A percentile compares a stretch with the other conserved stretches of the same genome.
phyloP scores from a whole-genome alignment of 2,113 vertebrate species.

The Orthonyx spaldingii region DNA sequence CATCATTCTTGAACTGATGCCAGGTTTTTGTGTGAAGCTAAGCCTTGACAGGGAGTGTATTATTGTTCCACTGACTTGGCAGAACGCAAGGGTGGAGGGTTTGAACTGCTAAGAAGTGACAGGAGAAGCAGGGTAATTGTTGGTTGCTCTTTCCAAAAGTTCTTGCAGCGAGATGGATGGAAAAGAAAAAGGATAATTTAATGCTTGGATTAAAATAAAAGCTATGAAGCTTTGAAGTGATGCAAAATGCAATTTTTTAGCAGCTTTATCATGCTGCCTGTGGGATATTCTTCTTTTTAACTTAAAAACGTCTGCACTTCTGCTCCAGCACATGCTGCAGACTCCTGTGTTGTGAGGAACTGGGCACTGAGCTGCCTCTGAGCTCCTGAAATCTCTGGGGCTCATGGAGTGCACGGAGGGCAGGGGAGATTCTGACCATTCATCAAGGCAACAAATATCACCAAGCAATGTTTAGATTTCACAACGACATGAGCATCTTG shows the following conservation, averaged over 20 bases:
- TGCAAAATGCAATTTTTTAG: background rate
- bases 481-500: background rate
- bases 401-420: background rate
- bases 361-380: background rate
- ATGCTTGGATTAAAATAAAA: background rate
- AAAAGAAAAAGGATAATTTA: background rate
- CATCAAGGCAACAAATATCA: background rate
- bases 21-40: constrained; percentile 26
- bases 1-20: background rate
- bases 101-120: background rate
- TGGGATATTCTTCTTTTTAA: background rate
- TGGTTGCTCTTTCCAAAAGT: background rate
- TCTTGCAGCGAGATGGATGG: background rate
- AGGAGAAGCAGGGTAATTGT: background rate
- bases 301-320: background rate
- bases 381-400: background rate
- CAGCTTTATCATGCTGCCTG: background rate
- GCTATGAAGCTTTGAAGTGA: background rate
- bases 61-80: constrained; percentile 54
- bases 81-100: background rate
- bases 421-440: background rate
- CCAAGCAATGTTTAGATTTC: background rate
- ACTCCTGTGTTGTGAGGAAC: background rate
- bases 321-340: rapidly evolving
- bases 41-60: constrained; percentile 20